Evolutionary conservation across 92 coral and sea anemone species (phyloP).

Genomic region (Galaxea fascicularis): DNA sequence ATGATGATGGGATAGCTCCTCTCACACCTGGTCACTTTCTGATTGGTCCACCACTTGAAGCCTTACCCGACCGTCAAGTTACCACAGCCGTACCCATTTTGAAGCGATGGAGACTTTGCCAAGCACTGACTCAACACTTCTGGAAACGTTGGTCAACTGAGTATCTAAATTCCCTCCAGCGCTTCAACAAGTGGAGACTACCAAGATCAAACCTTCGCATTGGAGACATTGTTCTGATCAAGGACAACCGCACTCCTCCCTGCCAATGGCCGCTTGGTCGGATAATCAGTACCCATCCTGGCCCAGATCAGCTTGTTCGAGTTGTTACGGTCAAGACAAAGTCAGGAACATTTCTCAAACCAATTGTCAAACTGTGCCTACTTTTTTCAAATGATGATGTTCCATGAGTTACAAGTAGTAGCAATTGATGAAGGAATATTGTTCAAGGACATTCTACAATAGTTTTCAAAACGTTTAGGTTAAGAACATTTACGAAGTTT

Average conservation of each 20-base stretch:
- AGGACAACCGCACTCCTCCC: not conserved
- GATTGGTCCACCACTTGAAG: slow-evolving; percentile 59
- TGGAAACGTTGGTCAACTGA: slow-evolving; percentile 70
- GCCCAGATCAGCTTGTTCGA: not conserved
- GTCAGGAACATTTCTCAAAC: too few relatives aligned
- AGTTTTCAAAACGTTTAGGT: too few relatives aligned
- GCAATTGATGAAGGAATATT: too few relatives aligned
- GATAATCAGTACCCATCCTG: not conserved
- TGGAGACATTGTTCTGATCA: too few relatives aligned
- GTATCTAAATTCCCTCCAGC: too few relatives aligned
- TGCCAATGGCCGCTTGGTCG: not conserved
- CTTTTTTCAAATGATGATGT: too few relatives aligned
- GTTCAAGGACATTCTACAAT: too few relatives aligned
- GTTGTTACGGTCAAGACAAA: not conserved
- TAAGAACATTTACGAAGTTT: too few relatives aligned
- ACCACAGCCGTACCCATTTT: not conserved
- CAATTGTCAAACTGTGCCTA: too few relatives aligned
- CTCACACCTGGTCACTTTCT: slow-evolving; percentile 71
- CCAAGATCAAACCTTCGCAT: too few relatives aligned
- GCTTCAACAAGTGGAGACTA: too few relatives aligned
- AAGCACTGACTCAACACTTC: slow-evolving; percentile 54
- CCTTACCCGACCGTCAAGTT: slow-evolving; percentile 24
- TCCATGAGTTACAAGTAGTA: too few relatives aligned
- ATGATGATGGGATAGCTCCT: slow-evolving; percentile 53
- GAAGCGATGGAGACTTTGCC: slow-evolving; percentile 53